Evolutionary conservation across 2,113 vertebrate genomes (phyloP).

Genomic region (Larimichthys crocea): DNA sequence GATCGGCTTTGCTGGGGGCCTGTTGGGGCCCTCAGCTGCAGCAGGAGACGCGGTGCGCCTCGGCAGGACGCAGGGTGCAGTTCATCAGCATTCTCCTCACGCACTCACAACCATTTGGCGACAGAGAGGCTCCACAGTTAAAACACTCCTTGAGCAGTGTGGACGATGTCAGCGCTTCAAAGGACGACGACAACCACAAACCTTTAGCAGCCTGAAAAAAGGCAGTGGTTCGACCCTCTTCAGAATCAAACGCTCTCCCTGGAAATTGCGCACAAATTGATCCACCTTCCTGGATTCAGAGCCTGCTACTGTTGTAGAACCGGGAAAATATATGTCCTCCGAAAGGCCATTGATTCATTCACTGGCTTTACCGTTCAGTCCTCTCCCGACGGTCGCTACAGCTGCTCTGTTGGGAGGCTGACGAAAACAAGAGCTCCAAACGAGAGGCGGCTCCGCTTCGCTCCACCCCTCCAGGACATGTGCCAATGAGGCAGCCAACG

Average conservation of each 20-base stretch:
- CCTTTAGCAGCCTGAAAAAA: background rate
- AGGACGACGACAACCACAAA: background rate
- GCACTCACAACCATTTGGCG: constrained; percentile 54
- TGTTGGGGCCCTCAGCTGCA: constrained; percentile 55
- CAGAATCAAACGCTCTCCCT: background rate
- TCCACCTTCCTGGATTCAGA: background rate
- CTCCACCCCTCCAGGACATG: constrained; percentile 66
- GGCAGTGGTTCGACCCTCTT: background rate
- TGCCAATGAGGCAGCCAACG: constrained; percentile 54
- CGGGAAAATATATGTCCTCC: background rate
- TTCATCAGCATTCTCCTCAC: constrained; percentile 73
- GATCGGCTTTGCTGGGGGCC: constrained; percentile 47
- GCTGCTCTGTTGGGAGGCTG: constrained; percentile 29
- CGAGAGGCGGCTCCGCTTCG: constrained; percentile 52
- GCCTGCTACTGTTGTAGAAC: background rate
- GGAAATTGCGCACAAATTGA: background rate
- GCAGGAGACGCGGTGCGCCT: constrained; percentile 44
- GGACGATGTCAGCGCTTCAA: background rate
- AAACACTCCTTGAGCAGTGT: background rate
- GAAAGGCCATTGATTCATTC: background rate
- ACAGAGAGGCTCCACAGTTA: constrained; percentile 5
- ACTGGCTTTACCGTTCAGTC: background rate
- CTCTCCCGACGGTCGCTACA: background rate
- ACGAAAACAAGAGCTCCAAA: constrained; percentile 45
- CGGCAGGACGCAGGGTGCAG: constrained; percentile 57